phyloP scores from a whole-genome alignment of 1,140 invertebrate species.

The Cotesia vestalis region DNA sequence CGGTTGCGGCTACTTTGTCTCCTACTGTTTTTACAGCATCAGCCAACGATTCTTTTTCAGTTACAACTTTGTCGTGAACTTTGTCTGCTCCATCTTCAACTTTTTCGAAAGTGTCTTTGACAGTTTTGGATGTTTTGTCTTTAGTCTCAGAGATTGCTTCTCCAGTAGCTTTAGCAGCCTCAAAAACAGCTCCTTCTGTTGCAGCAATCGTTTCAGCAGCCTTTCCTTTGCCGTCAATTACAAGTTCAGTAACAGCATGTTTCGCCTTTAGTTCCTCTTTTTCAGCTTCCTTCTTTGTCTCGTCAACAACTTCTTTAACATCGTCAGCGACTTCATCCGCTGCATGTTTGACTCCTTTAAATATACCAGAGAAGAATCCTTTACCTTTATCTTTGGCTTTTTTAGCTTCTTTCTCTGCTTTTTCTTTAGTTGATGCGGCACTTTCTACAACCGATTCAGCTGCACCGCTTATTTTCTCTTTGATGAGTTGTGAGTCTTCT shows the following conservation, averaged over 20 bases:
- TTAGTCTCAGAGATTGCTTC: constrained; percentile 36
- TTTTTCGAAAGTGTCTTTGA: neutral
- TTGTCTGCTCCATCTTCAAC: neutral
- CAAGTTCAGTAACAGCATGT: neutral
- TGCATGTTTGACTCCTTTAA: constrained; percentile 47
- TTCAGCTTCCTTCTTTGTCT: constrained; percentile 25
- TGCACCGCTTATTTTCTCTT: too few species aligned
- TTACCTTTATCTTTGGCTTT: constrained; percentile 44
- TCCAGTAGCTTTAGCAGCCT: constrained; percentile 19
- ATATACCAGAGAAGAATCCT: constrained; percentile 46
- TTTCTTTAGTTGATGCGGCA: constrained; percentile 3
- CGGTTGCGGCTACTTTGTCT: constrained; percentile 12
- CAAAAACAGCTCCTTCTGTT: neutral
- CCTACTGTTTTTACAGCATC: constrained; percentile 16
- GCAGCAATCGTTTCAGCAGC: neutral
- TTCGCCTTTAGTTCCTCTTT: constrained; percentile 23
- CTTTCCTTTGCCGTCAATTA: neutral
- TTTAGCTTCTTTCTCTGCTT: constrained; percentile 36
- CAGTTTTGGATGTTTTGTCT: constrained; percentile 2
- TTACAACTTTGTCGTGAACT: constrained; percentile 4
- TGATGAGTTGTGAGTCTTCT: too few species aligned
- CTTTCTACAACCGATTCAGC: too few species aligned
- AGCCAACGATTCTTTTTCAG: constrained; percentile 2
- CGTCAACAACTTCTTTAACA: constrained; percentile 37
- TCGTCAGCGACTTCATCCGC: constrained; percentile 40